Base-by-base conservation (phyloP, 2,888 invertebrate genomes). In the Carcina quercana region DNA sequence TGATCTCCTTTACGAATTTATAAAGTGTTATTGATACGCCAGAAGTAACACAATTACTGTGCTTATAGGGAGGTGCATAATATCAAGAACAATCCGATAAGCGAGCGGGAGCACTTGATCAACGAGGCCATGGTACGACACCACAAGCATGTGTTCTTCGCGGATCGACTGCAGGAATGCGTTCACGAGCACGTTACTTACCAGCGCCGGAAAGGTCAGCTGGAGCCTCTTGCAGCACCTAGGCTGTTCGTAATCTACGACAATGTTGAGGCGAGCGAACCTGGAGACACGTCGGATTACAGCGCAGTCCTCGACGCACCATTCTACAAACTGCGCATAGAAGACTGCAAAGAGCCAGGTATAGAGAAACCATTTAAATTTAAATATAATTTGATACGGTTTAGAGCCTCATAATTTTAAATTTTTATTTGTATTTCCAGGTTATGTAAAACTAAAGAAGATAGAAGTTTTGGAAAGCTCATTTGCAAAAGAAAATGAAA, bases 181-280 rank as follows among this genome's bases (percentile, higher is more conserved):
- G 87, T 92, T 0, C 86, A 89, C 33, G 85, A 84, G 35, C 87
- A 88, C 41, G 75, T 92, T 1, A 73, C 69, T 24, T 92, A 88
- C 47, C 79, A 68, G 40, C 59, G 58, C 24, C 45, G 41, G 10
- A 53, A 57, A 11, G 63, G 69, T 5, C 60, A 63, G 13, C 37
- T 66, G 0, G 88, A 90, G 54, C 86, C 89, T 0, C 58, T 93
- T 11, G 85, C 87, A 21, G 79, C 88, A 0, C 87, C 89, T 22
- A 80, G 91, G 24, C 85, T 91, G 28, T 92, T 86, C 50, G 85
- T 92, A 15, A 86, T 91, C 5, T 89, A 91, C 47, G 90, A 93
- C 48, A 92, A 91, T 37, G 86, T 93, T 17, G 91, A 92, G 50
- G 88, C 93, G 6, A 85, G 87, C 21, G 87, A 90, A 31, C 85